Conservation (phyloP, 2,888 invertebrate species). For the Mechanitis messenoides region DNA sequence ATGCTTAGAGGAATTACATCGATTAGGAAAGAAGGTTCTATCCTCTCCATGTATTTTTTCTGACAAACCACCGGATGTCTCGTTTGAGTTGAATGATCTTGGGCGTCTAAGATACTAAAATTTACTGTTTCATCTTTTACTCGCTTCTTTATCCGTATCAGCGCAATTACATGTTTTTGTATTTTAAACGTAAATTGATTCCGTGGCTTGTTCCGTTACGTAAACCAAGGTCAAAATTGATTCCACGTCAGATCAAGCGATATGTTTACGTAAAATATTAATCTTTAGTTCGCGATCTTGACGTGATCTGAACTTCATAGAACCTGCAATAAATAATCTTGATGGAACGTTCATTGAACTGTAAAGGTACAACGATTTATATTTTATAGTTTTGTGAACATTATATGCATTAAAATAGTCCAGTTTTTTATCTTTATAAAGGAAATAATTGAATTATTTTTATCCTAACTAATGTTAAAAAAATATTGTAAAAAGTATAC, state of each 20-base stretch:
- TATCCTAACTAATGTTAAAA: too few relatives aligned
- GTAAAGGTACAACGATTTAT: slow-evolving; percentile 6
- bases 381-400: too few relatives aligned
- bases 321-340: slow-evolving; percentile 37
- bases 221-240: slow-evolving; percentile 34
- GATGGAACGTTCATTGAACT: slow-evolving; percentile 37
- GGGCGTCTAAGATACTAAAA: slow-evolving; percentile 39
- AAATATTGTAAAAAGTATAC: too few relatives aligned
- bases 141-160: slow-evolving; percentile 29
- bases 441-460: too few relatives aligned
- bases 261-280: slow-evolving; percentile 57
- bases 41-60: slow-evolving; percentile 45
- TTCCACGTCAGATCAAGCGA: slow-evolving; percentile 42
- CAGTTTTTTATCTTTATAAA: too few relatives aligned
- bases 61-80: slow-evolving; percentile 59
- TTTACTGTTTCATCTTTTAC: slow-evolving; percentile 27
- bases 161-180: slow-evolving; percentile 29
- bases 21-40: slow-evolving; percentile 48
- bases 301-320: slow-evolving; percentile 58
- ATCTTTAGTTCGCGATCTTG: slow-evolving; percentile 61
- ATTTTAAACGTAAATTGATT: slow-evolving; percentile 28
- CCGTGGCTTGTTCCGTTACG: slow-evolving; percentile 31
- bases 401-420: too few relatives aligned
- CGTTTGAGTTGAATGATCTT: slow-evolving; percentile 66
- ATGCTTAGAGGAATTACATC: slow-evolving; percentile 41